Evolutionary conservation across 2,797 vertebrate genomes (phyloP), one percentile per base, ranked within the genome.

Genomic region (Macroramphosus scolopax): DNA sequence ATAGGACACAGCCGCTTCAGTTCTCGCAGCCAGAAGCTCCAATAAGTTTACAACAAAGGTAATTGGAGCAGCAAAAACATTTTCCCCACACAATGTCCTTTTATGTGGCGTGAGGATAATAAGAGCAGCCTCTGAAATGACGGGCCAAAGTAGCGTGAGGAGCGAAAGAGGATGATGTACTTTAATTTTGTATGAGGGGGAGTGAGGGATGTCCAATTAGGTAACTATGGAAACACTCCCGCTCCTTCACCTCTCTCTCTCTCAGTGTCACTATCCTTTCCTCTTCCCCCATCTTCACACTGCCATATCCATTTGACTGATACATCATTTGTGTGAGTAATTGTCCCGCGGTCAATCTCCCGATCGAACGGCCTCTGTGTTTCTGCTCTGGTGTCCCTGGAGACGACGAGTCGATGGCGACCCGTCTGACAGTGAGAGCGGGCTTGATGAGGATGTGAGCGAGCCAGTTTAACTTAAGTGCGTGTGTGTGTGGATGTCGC

Each of bases 11-110:
- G 69, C 32, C 33, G 46, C 61, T 35, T 54, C 37, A 54, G 63
- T 71, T 59, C 39, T 44, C 8, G 30, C 58, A 55, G 72, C 73
- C 70, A 75, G 70, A 38, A 68, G 68, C 68, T 74, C n/a, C 68
- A 73, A 81, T 76, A 47, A 76, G n/a, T 69, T 81, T 55, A 54
- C 56, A 68, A 68, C 50, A 68, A 68, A 65, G 63, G 71, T 77
- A 80, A 83, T 54, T 61, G 68, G 65, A 75, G 59, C 59, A 68
- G 68, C 20, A 38, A 45, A 52, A 67, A 44, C 30, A 34, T 37
- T 51, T 36, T 51, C 25, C 35, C 6, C 17, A 32, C 58, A 66
- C 51, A 63, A 32, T 53, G 48, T 69, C 32, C 67, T 64, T 71
- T 78, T 46, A 57, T 73, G 44, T 59, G 34, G n/a, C 14, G 53